A percentile compares a stretch with the other conserved stretches of the same genome.
Evolutionary conservation across 2,797 vertebrate species (phyloP).

Genomic region (Mormyrops boulengeri): DNA sequence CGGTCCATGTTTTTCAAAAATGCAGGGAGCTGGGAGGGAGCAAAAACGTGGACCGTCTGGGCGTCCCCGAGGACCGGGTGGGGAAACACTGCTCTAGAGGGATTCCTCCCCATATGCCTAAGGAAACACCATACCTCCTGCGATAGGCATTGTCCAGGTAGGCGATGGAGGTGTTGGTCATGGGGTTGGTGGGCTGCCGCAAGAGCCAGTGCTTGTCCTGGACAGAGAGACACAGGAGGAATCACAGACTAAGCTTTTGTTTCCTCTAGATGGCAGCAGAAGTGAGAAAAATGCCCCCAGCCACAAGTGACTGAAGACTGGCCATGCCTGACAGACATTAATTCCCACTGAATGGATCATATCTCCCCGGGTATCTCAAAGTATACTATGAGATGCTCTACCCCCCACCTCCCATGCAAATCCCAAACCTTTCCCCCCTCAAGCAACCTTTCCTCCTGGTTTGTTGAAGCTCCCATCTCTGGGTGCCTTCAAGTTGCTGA

Average conservation of each 20-base stretch:
- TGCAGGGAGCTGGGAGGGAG: not conserved
- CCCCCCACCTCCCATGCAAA: not conserved
- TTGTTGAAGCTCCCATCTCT: constrained; percentile 69
- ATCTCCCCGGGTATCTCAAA: not conserved
- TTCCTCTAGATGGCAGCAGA: constrained; percentile 15
- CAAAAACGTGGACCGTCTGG: not conserved
- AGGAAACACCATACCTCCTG: constrained; percentile 44
- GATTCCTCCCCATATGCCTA: not conserved
- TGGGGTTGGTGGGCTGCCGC: constrained; percentile 64
- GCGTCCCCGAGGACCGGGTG: not conserved
- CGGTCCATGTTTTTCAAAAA: too few species aligned
- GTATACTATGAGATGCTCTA: not conserved
- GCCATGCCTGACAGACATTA: not conserved
- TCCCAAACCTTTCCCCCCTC: not conserved
- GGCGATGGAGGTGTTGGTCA: constrained; percentile 54
- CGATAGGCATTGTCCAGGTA: constrained; percentile 63
- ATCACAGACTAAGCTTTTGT: not conserved
- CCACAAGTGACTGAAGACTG: not conserved
- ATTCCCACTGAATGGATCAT: not conserved
- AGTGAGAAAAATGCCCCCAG: not conserved
- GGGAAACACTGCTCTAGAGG: not conserved
- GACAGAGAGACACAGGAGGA: constrained; percentile 1
- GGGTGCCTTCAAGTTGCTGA: constrained; percentile 54
- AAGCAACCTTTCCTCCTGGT: constrained; percentile 56
- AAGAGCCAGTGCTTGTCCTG: constrained; percentile 75